Evolutionary conservation across 2,797 vertebrate genomes (phyloP).

Genomic region (Taenioides sp.): DNA sequence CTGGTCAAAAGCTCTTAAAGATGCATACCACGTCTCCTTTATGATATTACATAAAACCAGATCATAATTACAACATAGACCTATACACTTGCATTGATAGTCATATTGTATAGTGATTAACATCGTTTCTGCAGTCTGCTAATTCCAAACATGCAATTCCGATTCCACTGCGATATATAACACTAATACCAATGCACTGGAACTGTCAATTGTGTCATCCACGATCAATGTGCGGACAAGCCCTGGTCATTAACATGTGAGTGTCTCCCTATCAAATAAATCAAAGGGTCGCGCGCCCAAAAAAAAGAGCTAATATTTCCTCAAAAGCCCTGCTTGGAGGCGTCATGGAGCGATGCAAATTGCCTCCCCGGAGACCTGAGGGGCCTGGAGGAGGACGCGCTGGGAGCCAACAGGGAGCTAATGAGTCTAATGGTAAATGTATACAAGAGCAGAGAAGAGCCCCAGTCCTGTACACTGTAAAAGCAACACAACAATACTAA

Average conservation of each 20-base stretch:
- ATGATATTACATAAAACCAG: no score
- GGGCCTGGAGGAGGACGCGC: slow-evolving; percentile 75
- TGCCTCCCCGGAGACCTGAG: slow-evolving; percentile 79
- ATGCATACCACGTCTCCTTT: no score
- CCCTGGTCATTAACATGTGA: slow-evolving; percentile 77
- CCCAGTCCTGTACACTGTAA: slow-evolving; percentile 55
- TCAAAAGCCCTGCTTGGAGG: slow-evolving; percentile 75
- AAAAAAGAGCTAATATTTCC: slow-evolving; percentile 79
- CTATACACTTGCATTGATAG: no score
- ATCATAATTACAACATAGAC: no score
- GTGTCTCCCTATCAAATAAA: slow-evolving; percentile 78
- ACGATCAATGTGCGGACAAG: slow-evolving; percentile 75
- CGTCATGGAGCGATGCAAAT: slow-evolving; percentile 81
- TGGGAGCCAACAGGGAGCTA: slow-evolving; percentile 80
- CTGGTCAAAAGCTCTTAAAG: no score
- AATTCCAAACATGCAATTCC: no score
- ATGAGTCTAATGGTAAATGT: slow-evolving; percentile 85
- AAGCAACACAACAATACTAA: background rate
- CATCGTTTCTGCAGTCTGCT: no score
- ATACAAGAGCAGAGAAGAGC: slow-evolving; percentile 72
- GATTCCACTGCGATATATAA: no score
- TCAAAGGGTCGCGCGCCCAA: slow-evolving; percentile 76
- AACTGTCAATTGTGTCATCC: slow-evolving; percentile 77
- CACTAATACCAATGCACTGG: slow-evolving; percentile 44
- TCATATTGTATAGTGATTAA: no score